A percentile compares a stretch with the other conserved stretches of the same genome.
phyloP scores from a whole-genome alignment of 2,888 invertebrate genomes.

The Charanyca ferruginea region DNA sequence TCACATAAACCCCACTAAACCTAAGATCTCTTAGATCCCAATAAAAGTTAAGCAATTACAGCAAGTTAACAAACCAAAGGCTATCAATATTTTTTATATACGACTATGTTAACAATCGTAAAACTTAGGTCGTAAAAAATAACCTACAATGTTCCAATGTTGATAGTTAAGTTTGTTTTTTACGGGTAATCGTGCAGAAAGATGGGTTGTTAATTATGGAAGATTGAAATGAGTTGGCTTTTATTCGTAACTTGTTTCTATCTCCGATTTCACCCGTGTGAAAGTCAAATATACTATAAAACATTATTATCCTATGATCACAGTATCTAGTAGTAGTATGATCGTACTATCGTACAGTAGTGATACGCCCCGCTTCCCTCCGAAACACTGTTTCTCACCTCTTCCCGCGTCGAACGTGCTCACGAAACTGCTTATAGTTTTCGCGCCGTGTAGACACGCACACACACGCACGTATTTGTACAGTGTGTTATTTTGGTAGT shows the following conservation, averaged over 20 bases:
- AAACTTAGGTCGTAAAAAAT: constrained; percentile 43
- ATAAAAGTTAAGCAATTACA: constrained; percentile 29
- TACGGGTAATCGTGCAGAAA: constrained; percentile 9
- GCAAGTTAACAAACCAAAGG: constrained; percentile 24
- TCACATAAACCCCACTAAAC: constrained; percentile 8
- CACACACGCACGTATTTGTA: too few species aligned
- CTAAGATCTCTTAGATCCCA: constrained; percentile 11
- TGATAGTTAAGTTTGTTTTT: constrained; percentile 2
- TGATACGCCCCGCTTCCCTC: too few species aligned
- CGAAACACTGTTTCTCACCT: too few species aligned
- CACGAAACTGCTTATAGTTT: too few species aligned
- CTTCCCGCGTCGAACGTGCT: too few species aligned
- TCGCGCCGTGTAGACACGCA: too few species aligned
- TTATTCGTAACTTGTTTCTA: not conserved
- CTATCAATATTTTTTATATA: constrained; percentile 52
- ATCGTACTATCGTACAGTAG: too few species aligned
- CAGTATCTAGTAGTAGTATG: too few species aligned
- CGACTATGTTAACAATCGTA: constrained; percentile 20
- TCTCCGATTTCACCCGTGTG: too few species aligned
- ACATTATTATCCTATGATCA: too few species aligned
- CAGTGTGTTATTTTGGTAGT: too few species aligned
- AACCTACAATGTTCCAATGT: not conserved
- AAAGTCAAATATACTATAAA: too few species aligned
- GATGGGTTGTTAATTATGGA: constrained; percentile 18
- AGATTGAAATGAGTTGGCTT: constrained; percentile 8